Evolutionary conservation across 2,113 vertebrate genomes (phyloP).

Genomic region (Potamarius usumacintae): DNA sequence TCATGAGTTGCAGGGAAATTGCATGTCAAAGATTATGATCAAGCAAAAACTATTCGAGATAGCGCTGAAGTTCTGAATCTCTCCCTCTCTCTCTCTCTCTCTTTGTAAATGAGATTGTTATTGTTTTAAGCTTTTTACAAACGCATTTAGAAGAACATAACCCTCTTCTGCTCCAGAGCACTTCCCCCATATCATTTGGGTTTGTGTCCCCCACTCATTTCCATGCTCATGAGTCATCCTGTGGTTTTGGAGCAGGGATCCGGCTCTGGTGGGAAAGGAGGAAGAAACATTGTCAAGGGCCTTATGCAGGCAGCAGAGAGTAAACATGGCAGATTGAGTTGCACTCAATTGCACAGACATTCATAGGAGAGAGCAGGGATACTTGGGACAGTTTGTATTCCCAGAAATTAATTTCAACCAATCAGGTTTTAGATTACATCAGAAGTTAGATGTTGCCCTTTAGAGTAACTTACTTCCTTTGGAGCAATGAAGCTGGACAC

Average conservation of each 20-base stretch:
- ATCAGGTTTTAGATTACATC: too few species aligned
- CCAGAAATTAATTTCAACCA: too few species aligned
- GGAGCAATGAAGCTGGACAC: too few species aligned
- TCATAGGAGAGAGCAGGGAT: too few species aligned
- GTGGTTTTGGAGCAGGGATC: constrained; percentile 51
- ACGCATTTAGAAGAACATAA: constrained; percentile 5
- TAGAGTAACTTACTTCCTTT: too few species aligned
- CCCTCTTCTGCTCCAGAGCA: constrained; percentile 17
- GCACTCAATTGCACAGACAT: neutral
- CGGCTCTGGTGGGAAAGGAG: constrained; percentile 22
- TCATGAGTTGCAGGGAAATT: neutral
- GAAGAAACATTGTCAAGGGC: constrained; percentile 2
- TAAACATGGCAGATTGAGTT: constrained; percentile 36
- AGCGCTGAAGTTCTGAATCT: neutral
- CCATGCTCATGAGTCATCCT: constrained; percentile 51
- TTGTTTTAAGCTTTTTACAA: constrained; percentile 13
- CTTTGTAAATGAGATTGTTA: neutral
- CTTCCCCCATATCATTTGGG: constrained; percentile 44
- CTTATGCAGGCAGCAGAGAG: constrained; percentile 14
- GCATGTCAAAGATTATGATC: neutral
- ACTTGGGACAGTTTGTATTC: too few species aligned
- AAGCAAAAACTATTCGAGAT: neutral
- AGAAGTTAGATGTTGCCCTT: too few species aligned
- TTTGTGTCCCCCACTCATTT: constrained; percentile 51
- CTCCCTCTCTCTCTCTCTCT: neutral